These are phyloP conservation scores for Galeopterus variegatus DNA, from an alignment of 2,113 vertebrate species.

Conservation along the genomic window DNA sequence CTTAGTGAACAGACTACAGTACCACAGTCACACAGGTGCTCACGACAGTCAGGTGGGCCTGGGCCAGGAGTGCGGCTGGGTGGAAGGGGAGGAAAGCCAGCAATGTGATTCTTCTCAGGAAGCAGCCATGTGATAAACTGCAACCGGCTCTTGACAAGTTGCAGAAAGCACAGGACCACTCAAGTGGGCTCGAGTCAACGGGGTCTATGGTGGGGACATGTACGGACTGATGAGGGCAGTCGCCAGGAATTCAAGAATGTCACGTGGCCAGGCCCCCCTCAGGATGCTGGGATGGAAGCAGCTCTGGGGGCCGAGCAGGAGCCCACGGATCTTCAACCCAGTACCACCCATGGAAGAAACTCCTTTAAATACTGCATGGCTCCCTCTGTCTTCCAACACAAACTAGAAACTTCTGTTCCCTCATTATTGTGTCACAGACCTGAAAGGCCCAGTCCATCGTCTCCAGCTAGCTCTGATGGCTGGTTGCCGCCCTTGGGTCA, in stretches of 20 bases:
- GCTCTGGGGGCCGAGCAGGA: not conserved
- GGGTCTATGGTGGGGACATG: not conserved
- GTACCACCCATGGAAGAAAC: not conserved
- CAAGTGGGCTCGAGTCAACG: slow-evolving; percentile 8
- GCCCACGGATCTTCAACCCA: not conserved
- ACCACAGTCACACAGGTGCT: slow-evolving; percentile 16
- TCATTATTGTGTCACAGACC: not conserved
- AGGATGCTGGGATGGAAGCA: not conserved
- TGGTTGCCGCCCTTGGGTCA: not conserved
- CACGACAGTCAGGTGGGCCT: not conserved
- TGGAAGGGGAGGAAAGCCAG: not conserved
- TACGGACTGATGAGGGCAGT: not conserved
- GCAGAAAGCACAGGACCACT: slow-evolving; percentile 23
- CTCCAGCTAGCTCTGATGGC: not conserved
- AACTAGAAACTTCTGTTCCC: not conserved
- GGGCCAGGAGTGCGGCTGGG: not conserved
- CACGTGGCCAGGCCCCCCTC: not conserved
- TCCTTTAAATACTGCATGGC: not conserved
- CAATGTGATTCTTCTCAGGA: not conserved
- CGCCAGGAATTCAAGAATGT: not conserved
- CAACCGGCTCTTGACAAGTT: not conserved
- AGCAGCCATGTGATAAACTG: slow-evolving; percentile 9
- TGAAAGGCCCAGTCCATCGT: not conserved
- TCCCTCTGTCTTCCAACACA: not conserved
- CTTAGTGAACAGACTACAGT: not conserved